A percentile compares a stretch with the other conserved stretches of the same genome.
These are phyloP conservation scores for Cynaeus angustus DNA, from an alignment of 2,888 invertebrate species.

Conservation along the genomic window DNA sequence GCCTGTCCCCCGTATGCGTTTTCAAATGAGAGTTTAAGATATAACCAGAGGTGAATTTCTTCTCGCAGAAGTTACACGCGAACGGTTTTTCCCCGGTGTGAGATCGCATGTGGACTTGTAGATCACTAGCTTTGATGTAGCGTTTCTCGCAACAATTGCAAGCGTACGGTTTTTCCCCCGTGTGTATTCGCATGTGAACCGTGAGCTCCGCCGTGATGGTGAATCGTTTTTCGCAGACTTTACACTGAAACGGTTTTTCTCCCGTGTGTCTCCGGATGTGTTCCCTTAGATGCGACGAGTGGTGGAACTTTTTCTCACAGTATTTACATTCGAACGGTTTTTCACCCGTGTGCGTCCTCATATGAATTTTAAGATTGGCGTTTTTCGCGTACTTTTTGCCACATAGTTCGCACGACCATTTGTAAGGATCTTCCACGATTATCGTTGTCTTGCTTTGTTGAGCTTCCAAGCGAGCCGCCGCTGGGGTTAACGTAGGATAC, in stretches of 20 bases:
- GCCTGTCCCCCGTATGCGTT: slow-evolving; percentile 76
- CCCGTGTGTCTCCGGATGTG: slow-evolving; percentile 63
- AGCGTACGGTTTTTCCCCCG: slow-evolving; percentile 71
- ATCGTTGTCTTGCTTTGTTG: slow-evolving; percentile 51
- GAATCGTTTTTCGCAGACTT: slow-evolving; percentile 60
- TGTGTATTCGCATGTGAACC: slow-evolving; percentile 73
- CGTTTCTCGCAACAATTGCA: slow-evolving; percentile 74
- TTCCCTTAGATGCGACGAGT: slow-evolving; percentile 62
- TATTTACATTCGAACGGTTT: slow-evolving; percentile 62
- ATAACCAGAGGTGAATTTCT: slow-evolving; percentile 49
- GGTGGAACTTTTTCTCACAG: slow-evolving; percentile 62
- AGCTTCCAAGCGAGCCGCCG: slow-evolving; percentile 48
- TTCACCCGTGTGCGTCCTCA: slow-evolving; percentile 58
- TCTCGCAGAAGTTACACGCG: slow-evolving; percentile 72
- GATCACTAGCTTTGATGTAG: slow-evolving; percentile 73
- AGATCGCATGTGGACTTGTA: slow-evolving; percentile 70
- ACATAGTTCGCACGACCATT: slow-evolving; percentile 58
- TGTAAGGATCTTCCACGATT: slow-evolving; percentile 49
- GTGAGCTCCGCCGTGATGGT: slow-evolving; percentile 62
- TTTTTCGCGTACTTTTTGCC: slow-evolving; percentile 62
- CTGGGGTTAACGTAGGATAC: slow-evolving; percentile 49
- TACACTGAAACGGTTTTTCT: slow-evolving; percentile 62
- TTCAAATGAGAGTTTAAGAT: slow-evolving; percentile 75
- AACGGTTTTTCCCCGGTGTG: slow-evolving; percentile 66
- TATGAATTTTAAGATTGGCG: slow-evolving; percentile 62